phyloP scores from a whole-genome alignment of 2,888 invertebrate species.

The Drosophila yooni region DNA sequence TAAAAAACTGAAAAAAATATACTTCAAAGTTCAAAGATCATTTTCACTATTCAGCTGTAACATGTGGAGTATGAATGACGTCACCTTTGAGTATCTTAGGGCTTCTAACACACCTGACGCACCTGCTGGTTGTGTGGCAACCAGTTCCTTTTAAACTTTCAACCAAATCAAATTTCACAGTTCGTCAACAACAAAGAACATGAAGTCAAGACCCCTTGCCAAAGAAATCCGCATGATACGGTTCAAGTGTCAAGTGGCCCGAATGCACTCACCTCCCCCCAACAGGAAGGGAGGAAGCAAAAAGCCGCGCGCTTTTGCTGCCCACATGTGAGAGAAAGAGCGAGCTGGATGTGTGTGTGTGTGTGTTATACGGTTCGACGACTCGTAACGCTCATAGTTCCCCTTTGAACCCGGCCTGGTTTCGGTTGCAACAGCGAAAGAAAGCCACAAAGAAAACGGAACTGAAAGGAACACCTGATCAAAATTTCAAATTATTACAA shows the following conservation, averaged over 20 bases:
- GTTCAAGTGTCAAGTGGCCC: slow-evolving; percentile 71
- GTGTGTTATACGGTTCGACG: slow-evolving; percentile 72
- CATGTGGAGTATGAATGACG: background rate
- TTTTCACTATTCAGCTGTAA: background rate
- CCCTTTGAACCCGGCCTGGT: slow-evolving; percentile 67
- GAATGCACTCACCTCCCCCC: slow-evolving; percentile 1
- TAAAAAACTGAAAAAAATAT: too few relatives aligned
- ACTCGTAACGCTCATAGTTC: slow-evolving; percentile 74
- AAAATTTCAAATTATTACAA: slow-evolving; percentile 78
- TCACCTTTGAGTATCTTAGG: background rate
- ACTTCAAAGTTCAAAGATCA: background rate
- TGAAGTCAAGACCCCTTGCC: slow-evolving; percentile 9
- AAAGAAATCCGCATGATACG: slow-evolving; percentile 62
- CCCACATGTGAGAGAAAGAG: slow-evolving; percentile 46
- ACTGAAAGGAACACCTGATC: slow-evolving; percentile 72
- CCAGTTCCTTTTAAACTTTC: slow-evolving; percentile 13
- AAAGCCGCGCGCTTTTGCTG: slow-evolving; percentile 69
- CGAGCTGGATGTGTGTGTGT: slow-evolving; percentile 4
- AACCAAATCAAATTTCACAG: slow-evolving; percentile 51
- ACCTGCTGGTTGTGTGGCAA: background rate
- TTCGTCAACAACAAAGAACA: background rate
- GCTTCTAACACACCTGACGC: slow-evolving; percentile 25
- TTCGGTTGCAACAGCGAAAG: slow-evolving; percentile 38
- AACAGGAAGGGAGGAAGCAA: slow-evolving; percentile 13
- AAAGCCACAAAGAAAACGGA: slow-evolving; percentile 56